Base-by-base conservation (phyloP, 2,888 invertebrate species). In the Ceramica pisi region DNA sequence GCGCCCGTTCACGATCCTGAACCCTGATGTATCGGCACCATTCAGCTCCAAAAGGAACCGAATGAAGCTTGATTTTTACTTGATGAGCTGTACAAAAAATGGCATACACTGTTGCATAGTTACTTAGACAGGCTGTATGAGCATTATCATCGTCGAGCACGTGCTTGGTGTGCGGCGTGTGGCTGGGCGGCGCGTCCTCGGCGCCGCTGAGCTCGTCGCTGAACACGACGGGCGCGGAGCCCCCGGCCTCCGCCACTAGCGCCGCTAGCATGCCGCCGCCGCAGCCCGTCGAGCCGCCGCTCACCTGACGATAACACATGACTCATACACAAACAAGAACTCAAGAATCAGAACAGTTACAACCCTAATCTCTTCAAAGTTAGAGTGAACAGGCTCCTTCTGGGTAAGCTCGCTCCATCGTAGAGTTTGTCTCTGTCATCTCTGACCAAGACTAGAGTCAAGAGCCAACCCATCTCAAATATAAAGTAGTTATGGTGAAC, bases 51-150 rank as follows among this genome's bases (percentile, higher is more conserved):
- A n/a, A n/a, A n/a, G n/a, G n/a, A n/a, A n/a, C n/a, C n/a, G n/a
- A 6, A 14, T 44, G 7, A 8, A 46, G 19, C 46, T 46, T n/a
- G n/a, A 10, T 48, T 48, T n/a, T 9, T 48, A 48, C 48, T 19
- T 19, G 0, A 48, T 48, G 9, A 3, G 0, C n/a, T 48, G 16
- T 7, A 19, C 16, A 16, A n/a, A 48, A 48, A n/a, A 48, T n/a
- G n/a, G 19, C n/a, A n/a, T 8, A n/a, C 8, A 9, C n/a, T 10
- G 3, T 5, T 16, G 19, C 10, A 16, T 48, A 90, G 97, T 96
- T 94, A 98, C 99, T 99, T 59, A 98, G 98, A 98, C 99, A 99
- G 90, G 99, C 99, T 87, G 98, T 98, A 88, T 98, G 98, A 67
- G 98, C 97, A 53, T 99, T 98, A 91, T 99, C 99, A 87, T 99